phyloP scores from a whole-genome alignment of 2,113 vertebrate species.

The Bettongia penicillata region DNA sequence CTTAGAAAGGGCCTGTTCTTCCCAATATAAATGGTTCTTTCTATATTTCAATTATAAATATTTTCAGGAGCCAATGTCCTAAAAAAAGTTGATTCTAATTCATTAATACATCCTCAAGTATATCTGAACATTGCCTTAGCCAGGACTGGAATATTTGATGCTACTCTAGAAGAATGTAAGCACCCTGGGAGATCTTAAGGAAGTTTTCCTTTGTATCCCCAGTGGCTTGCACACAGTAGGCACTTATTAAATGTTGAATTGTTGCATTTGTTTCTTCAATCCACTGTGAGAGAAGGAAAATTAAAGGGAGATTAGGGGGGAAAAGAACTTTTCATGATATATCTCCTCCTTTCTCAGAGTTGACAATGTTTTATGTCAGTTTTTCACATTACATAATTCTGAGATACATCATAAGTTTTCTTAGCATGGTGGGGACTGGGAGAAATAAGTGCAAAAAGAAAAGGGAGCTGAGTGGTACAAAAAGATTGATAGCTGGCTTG shows the following conservation, averaged over 20 bases:
- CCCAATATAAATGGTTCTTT: neutral
- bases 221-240: neutral
- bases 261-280: neutral
- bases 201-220: neutral
- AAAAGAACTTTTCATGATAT: neutral
- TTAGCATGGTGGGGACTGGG: neutral
- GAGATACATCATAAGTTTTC: neutral
- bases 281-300: neutral
- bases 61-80: neutral
- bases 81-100: neutral
- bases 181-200: neutral
- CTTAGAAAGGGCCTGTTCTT: neutral
- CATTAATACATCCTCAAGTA: neutral
- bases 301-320: neutral
- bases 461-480: neutral
- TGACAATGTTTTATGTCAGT: neutral
- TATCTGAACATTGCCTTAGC: neutral
- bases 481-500: neutral
- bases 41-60: neutral
- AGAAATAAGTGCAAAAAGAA: neutral
- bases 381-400: neutral
- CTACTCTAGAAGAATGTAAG: neutral
- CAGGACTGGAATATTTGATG: neutral
- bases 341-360: neutral
- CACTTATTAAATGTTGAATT: neutral